Evolutionary conservation across 1,140 invertebrate species (phyloP), one percentile per base, ranked within the genome.

Genomic region (Probaryconus sp.): DNA sequence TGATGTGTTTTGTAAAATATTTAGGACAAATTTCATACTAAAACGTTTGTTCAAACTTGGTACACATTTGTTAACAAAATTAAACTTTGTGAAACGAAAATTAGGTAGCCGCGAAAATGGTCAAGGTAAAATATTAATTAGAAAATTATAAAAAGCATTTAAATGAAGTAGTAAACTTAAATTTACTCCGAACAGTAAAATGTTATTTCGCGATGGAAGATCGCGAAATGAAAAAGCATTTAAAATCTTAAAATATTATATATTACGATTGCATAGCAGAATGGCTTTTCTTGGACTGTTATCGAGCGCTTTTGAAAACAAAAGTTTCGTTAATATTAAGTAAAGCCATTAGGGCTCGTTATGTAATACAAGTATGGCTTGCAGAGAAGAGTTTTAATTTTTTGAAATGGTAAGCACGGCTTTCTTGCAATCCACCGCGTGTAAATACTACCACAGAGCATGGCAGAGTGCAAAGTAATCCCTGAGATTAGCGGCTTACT

Each of bases 401-500:
- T 75, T 75, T 61, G 60, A 75, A 74, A 75, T 55, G 45, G 43
- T 69, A 65, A 69, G 51, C 64, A 61, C 50, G 40, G 58, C 58
- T 68, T 60, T 69, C 79, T 79, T 77, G 75, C 77, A 76, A 82
- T 78, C 77, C 79, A 75, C 76, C 60, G 55, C 73, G 81, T 81
- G 79, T 82, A 83, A 83, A 83, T 83, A 78, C 73, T 77, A 68
- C 68, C 69, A 60, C 73, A 63, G 70, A 80, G 78, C 73, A 79
- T 73, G 68, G 77, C 65, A 47, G 76, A 81, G 77, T 79, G 76
- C 81, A 85, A 80, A 81, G 80, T 86, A 87, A 88, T 88, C 87
- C 84, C 75, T 45, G 78, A 84, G 85, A 88, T 88, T 87, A 87
- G 79, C 83, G 83, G 86, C 85, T 88, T 85, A 87, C 77, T 79